Base-by-base conservation (phyloP, 2,113 vertebrate species). In the Epinephelus moara region DNA sequence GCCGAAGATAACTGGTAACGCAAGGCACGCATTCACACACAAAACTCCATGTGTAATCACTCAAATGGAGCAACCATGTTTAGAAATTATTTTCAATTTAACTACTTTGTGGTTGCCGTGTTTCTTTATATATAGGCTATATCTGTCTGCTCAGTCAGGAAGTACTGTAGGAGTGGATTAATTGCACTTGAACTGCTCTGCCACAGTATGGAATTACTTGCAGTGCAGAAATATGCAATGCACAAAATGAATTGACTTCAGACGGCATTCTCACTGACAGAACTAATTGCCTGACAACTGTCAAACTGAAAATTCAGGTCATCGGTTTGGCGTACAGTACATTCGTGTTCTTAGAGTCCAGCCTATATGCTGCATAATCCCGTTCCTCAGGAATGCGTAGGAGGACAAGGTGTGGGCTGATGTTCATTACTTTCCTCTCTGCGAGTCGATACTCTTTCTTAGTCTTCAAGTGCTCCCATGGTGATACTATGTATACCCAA, bases 341-440 rank as follows among this genome's bases (percentile, higher is more conserved):
- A 82, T 83, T 81, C 57, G 76, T 74, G 72, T 79, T 89, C 71
- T 70, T 61, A 71, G 82, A 88, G 87, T 92, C 87, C 85, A 72
- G 85, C 81, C 84, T 87, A 81, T 91, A 84, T n/a, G 78, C 89
- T 73, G 64, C 87, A 84, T 85, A 87, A 89, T 89, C 82, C 79
- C 19, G 12, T 77, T 91, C 78, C 85, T 78, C 81, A 75, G 78
- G 74, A 84, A 86, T 68, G 93, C 60, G 94, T 88, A 90, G 94
- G 93, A 80, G 91, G 91, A 92, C 88, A 90, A 91, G 89, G 92
- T 93, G 93, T 91, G 90, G 91, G 91, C 89, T 91, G 86, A 89
- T 92, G 89, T 92, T 93, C 89, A 92, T 90, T 92, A 92, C 92
- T 91, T 88, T 92, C 72, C 86, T 88, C 77, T 92, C 84, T 74